A percentile compares a stretch with the other conserved stretches of the same genome.
Conservation (phyloP, 1,140 invertebrate species). For the Drosophila santomea region DNA sequence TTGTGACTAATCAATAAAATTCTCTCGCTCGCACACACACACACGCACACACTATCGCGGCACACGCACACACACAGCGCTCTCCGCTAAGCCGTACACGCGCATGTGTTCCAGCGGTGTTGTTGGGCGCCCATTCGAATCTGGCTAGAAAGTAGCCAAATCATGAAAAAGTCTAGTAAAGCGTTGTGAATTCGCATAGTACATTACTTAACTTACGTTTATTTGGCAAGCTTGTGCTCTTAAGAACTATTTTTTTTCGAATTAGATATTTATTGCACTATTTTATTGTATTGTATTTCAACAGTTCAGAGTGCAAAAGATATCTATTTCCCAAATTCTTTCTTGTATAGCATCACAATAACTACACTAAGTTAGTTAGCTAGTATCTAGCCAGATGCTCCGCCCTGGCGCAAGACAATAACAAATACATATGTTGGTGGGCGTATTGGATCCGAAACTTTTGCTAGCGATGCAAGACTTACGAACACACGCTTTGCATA, state of each 20-base stretch:
- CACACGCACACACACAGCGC: constrained; percentile 3
- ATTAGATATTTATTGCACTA: no score
- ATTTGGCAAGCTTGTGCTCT: no score
- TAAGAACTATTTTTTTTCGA: background rate
- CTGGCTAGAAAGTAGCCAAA: constrained; percentile 26
- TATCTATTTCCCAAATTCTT: no score
- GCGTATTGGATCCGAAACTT: constrained; percentile 44
- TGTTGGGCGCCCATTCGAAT: constrained; percentile 8
- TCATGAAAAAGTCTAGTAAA: background rate
- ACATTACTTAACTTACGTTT: no score
- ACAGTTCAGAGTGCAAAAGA: no score
- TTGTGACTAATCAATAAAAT: constrained; percentile 83
- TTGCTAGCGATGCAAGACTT: constrained; percentile 40
- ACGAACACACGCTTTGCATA: constrained; percentile 69
- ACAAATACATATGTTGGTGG: constrained; percentile 46
- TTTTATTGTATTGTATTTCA: no score
- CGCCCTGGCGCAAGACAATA: constrained; percentile 50
- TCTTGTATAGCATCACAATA: no score
- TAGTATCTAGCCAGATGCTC: constrained; percentile 2
- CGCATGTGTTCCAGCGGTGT: constrained; percentile 42
- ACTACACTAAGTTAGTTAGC: no score
- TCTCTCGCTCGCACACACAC: constrained; percentile 44
- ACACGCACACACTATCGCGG: background rate
- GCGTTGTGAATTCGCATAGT: no score
- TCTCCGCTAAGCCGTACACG: constrained; percentile 37